A percentile compares a stretch with the other conserved stretches of the same genome.
Conservation (phyloP, 2,113 vertebrate species). For the human region GRCh38 chr19:16887501-16888000, state of each 20-base stretch:
- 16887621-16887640: not conserved
- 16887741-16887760: not conserved
- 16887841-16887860: not conserved
- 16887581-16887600: fast-evolving
- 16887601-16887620: not conserved
- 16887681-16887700: not conserved
- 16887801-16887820: not conserved
- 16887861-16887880: not conserved
- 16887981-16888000: not conserved
- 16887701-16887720: not conserved
- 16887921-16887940: not conserved
- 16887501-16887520: too few species aligned
- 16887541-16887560: not conserved
- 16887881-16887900: fast-evolving
- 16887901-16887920: not conserved
- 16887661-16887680: constrained; percentile 49
- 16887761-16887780: not conserved
- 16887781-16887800: fast-evolving
- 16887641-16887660: not conserved
- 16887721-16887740: not conserved
- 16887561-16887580: not conserved
- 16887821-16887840: not conserved
- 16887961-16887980: not conserved
- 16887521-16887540: not conserved
- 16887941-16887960: not conserved